phyloP scores from a whole-genome alignment of 2,113 vertebrate genomes.

The Ceratotherium simum region DNA sequence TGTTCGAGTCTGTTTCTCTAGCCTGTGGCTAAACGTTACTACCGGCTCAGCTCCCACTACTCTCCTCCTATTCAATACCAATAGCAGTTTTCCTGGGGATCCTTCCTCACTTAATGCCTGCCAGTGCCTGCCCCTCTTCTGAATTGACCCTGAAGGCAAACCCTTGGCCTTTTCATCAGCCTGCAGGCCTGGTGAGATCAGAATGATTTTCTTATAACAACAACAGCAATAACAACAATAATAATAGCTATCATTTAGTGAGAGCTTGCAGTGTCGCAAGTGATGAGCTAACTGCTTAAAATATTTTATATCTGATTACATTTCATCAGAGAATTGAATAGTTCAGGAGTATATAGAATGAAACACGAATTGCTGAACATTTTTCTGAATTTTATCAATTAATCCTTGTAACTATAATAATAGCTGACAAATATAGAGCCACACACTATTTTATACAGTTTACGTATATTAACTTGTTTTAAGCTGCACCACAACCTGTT shows the following conservation, averaged over 20 bases:
- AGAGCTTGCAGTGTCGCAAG: neutral
- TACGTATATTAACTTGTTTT: neutral
- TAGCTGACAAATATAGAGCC: neutral
- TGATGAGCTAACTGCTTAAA: neutral
- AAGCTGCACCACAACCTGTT: neutral
- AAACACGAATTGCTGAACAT: neutral
- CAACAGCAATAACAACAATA: neutral
- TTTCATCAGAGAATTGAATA: neutral
- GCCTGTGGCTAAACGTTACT: constrained; percentile 54
- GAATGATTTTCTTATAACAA: constrained; percentile 39
- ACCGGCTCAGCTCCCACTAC: neutral
- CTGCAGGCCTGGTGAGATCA: neutral
- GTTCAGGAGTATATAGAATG: neutral
- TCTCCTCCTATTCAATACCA: constrained; percentile 1
- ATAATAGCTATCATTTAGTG: neutral
- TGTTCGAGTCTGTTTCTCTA: constrained; percentile 45
- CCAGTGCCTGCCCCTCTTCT: neutral
- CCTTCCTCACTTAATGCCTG: neutral
- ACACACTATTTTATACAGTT: neutral
- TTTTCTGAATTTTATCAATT: neutral
- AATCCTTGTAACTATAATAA: neutral
- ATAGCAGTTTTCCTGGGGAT: constrained; percentile 14
- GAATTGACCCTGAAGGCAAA: neutral
- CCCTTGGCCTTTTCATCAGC: neutral
- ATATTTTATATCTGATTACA: neutral